Conservation (phyloP, 1,140 invertebrate genomes). For the Drosophila tropicalis region DNA sequence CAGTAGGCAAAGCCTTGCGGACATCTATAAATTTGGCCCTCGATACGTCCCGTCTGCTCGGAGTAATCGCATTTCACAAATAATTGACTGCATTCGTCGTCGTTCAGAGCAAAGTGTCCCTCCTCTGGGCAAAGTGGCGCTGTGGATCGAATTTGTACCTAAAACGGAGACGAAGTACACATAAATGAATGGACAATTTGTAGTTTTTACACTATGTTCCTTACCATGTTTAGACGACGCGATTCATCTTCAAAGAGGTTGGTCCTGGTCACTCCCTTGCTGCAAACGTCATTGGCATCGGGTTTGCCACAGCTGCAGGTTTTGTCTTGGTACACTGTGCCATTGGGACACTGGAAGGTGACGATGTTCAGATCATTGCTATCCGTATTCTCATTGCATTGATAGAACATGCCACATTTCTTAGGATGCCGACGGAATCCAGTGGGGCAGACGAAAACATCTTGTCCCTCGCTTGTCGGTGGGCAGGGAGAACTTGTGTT, state of each 20-base stretch:
- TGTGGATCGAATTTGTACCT: slow-evolving; percentile 74
- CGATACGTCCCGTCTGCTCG: slow-evolving; percentile 84
- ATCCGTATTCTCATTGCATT: slow-evolving; percentile 88
- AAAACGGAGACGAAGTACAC: neutral
- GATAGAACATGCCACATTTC: slow-evolving; percentile 93
- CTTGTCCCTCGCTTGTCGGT: slow-evolving; percentile 86
- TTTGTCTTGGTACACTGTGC: slow-evolving; percentile 89
- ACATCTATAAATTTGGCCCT: slow-evolving; percentile 90
- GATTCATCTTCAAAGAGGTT: slow-evolving; percentile 84
- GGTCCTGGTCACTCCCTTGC: slow-evolving; percentile 81
- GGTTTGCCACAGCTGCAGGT: slow-evolving; percentile 87
- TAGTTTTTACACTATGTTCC: neutral
- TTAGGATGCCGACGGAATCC: slow-evolving; percentile 92
- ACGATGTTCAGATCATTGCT: slow-evolving; percentile 89
- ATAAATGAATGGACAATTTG: no score
- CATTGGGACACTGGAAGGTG: slow-evolving; percentile 89
- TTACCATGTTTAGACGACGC: slow-evolving; percentile 84
- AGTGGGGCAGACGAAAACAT: slow-evolving; percentile 89
- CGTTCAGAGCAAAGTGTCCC: slow-evolving; percentile 88
- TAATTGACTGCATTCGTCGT: slow-evolving; percentile 87
- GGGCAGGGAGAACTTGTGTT: slow-evolving; percentile 83
- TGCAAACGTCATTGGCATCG: slow-evolving; percentile 52
- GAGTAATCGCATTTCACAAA: slow-evolving; percentile 89
- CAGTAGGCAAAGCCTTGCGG: slow-evolving; percentile 90
- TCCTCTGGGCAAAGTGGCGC: slow-evolving; percentile 86